Evolutionary conservation across 1,140 invertebrate genomes (phyloP).

Genomic region (Apis mellifera): DNA sequence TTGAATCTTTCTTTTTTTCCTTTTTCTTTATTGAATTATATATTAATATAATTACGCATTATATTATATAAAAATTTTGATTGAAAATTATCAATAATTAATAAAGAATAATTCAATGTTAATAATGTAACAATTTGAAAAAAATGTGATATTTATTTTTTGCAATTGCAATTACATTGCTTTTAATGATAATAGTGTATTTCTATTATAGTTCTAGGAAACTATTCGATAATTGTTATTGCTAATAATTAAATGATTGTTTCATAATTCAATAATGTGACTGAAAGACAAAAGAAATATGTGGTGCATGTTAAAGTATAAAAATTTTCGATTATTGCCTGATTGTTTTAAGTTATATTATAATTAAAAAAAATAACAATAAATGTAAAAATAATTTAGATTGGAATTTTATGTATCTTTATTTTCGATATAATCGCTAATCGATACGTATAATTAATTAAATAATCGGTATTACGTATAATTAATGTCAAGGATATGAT

Average conservation of each 20-base stretch:
- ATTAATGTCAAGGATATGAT: background rate
- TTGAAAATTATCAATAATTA: background rate
- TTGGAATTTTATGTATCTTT: no score
- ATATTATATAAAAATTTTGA: background rate
- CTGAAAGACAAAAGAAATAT: no score
- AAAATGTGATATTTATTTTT: background rate
- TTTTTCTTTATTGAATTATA: background rate
- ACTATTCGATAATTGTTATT: background rate
- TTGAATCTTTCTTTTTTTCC: no score
- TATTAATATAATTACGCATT: background rate
- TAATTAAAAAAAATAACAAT: no score
- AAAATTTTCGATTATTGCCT: no score
- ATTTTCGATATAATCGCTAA: background rate
- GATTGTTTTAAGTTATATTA: no score
- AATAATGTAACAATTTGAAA: background rate
- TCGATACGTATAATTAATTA: background rate
- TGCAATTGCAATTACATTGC: background rate
- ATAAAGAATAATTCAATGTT: background rate
- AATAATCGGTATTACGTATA: no score
- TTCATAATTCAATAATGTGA: background rate
- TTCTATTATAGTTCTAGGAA: background rate
- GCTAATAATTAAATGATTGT: background rate
- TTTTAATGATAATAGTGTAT: background rate
- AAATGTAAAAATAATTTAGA: no score
- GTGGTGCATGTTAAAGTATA: no score